Evolutionary conservation across 2,797 vertebrate species (phyloP).

Genomic region (Leuciscus waleckii): DNA sequence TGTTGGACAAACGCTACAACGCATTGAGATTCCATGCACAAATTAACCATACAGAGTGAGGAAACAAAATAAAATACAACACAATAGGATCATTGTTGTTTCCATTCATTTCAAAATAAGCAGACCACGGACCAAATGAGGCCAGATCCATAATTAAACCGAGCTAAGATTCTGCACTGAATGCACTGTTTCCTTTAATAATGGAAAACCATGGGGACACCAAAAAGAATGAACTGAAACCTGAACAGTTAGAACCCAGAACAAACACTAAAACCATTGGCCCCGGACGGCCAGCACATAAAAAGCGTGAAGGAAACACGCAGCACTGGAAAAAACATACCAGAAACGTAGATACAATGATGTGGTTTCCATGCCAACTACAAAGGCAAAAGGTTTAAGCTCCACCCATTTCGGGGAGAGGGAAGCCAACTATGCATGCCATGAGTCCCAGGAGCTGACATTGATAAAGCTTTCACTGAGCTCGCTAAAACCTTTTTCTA

Average conservation of each 20-base stretch:
- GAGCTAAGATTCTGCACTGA: conserved; percentile 4
- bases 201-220: conserved; percentile 24
- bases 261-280: conserved; percentile 8
- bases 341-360: conserved; percentile 37
- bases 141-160: conserved; percentile 25
- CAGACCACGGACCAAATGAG: conserved; percentile 5
- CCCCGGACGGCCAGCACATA: background rate
- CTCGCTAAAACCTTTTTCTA: background rate
- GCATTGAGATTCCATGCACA: conserved; percentile 6
- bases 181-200: conserved; percentile 24
- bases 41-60: background rate
- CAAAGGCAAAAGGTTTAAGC: conserved; percentile 25
- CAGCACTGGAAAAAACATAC: conserved; percentile 37
- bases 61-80: background rate
- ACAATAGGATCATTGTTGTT: conserved; percentile 18
- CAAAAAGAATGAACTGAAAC: conserved; percentile 15
- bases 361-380: conserved; percentile 41
- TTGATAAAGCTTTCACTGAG: conserved; percentile 32
- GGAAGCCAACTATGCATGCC: conserved; percentile 42
- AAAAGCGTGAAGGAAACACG: conserved; percentile 26
- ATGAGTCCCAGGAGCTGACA: conserved; percentile 32
- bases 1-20: background rate
- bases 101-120: background rate
- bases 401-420: conserved; percentile 37
- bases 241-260: conserved; percentile 14